These are phyloP conservation scores for Spilosoma lubricipeda DNA, from an alignment of 2,888 invertebrate species.

Conservation along the genomic window DNA sequence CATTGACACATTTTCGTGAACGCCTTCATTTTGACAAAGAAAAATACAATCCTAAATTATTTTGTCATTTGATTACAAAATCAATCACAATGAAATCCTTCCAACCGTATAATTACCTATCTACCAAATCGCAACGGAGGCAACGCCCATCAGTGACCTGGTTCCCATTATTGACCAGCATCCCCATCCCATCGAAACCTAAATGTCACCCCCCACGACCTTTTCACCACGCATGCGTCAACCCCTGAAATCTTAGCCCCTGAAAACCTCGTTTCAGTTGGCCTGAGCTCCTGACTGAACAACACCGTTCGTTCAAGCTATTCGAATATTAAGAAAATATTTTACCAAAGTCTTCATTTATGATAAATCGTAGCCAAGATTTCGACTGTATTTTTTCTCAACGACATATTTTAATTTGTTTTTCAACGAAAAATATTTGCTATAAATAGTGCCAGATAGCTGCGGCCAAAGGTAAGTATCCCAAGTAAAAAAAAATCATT, in stretches of 20 bases:
- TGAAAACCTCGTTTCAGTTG: constrained; percentile 64
- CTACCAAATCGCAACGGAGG: constrained; percentile 11
- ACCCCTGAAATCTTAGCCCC: constrained; percentile 42
- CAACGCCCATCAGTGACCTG: constrained; percentile 65
- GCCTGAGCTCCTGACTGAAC: constrained; percentile 54
- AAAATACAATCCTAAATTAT: neutral
- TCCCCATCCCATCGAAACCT: constrained; percentile 54
- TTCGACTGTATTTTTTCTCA: constrained; percentile 66
- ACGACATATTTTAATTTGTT: constrained; percentile 75
- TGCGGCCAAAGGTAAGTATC: constrained; percentile 40
- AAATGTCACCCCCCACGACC: constrained; percentile 66
- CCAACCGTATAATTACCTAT: constrained; percentile 8
- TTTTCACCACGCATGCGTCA: constrained; percentile 74
- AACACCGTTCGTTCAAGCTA: constrained; percentile 51
- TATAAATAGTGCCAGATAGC: constrained; percentile 74
- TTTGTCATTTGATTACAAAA: neutral
- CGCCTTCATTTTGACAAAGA: neutral
- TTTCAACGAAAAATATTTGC: constrained; percentile 82
- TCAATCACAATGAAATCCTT: neutral
- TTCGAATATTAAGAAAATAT: constrained; percentile 37
- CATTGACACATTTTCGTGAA: neutral
- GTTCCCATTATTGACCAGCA: constrained; percentile 62
- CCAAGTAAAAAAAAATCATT: constrained; percentile 3
- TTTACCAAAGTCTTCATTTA: constrained; percentile 62
- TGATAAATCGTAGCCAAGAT: constrained; percentile 74